Base-by-base conservation (phyloP, 2,113 vertebrate species). In the Tringa solitaria region DNA sequence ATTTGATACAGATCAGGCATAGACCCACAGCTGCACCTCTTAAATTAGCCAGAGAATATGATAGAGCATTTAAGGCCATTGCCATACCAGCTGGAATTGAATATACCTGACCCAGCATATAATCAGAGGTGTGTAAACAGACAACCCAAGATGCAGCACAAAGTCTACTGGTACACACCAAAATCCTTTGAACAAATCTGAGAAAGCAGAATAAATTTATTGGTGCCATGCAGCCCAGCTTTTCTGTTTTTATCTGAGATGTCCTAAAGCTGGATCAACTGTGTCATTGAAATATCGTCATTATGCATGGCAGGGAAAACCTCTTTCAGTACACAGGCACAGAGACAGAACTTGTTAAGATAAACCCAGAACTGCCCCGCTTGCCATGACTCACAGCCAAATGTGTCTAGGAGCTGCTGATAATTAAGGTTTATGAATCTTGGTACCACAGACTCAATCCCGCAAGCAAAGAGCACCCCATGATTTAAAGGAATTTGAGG, bases 171-270 rank as follows among this genome's bases (percentile, higher is more conserved):
- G 60, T 51, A 84, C 26, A 46, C 63, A 93, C 10, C 37, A 81
- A 92, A 96, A 90, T 86, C 67, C 54, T 83, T 59, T 94, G 50
- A 86, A 81, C 35, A 84, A 81, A 89, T 43, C 33, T 81, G 60
- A 81, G 77, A 81, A 77, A 88, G 48, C 39, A 91, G 30, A 94
- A 94, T 63, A 61, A 74, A 59, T 63, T 28, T 54, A 78, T 43
- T 22, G 7, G 11, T 70, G 43, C 8, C 73, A 64, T 2, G 8
- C 46, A 19, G 39, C 8, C 17, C 39, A 81, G 78, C 28, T 96
- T 82, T 74, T 87, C 73, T 75, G 50, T 2, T 95, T 91, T 92
- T 32, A 81, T 81, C 87, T 84, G 41, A 72, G 33, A 81, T 87
- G 37, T 60, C 70, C 78, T 80, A 63, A 87, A 74, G 53, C 20